phyloP scores from a whole-genome alignment of 2,797 vertebrate species.

The Pseudocheirus occidentalis region DNA sequence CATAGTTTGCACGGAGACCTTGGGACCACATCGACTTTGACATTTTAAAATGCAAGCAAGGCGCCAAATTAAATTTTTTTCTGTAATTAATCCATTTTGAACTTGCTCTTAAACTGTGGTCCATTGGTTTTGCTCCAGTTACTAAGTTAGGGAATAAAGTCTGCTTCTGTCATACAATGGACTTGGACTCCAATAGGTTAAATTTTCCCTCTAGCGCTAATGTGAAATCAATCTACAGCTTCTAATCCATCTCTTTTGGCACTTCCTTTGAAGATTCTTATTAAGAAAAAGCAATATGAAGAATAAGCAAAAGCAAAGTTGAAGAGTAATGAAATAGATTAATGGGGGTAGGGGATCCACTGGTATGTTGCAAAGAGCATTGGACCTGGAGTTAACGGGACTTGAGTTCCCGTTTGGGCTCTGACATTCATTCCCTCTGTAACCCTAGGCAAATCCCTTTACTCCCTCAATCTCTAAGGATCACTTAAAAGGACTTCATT shows the following conservation, averaged over 20 bases:
- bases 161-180: not conserved
- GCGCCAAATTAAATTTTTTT: not conserved
- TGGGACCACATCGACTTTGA: not conserved
- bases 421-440: not conserved
- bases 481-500: not conserved
- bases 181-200: not conserved
- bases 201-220: conserved; percentile 59
- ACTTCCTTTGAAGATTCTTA: conserved; percentile 40
- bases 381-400: not conserved
- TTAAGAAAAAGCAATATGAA: conserved; percentile 13
- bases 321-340: conserved; percentile 31
- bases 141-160: not conserved
- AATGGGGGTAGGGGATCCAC: not conserved
- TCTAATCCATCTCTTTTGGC: conserved; percentile 39
- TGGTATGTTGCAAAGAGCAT: not conserved
- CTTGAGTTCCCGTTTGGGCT: not conserved
- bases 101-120: not conserved
- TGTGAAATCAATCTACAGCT: conserved; percentile 59
- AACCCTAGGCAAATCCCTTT: not conserved
- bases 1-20: not conserved
- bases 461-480: not conserved
- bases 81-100: not conserved
- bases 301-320: conserved; percentile 25
- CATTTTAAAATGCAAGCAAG: not conserved
- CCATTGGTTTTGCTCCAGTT: not conserved